Evolutionary conservation across 2,888 invertebrate genomes (phyloP).

Genomic region (Nezara viridula): DNA sequence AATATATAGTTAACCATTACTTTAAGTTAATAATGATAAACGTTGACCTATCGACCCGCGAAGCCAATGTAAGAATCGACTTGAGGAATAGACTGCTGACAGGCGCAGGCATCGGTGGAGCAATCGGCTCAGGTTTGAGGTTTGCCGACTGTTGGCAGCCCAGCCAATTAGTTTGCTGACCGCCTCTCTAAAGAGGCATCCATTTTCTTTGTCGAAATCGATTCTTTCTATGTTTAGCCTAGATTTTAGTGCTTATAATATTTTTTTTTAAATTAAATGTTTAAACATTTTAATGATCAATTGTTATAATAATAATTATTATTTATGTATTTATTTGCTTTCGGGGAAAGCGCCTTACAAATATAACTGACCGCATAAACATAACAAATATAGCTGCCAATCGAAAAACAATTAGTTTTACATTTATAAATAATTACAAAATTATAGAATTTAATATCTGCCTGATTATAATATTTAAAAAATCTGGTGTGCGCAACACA

Average conservation of each 20-base stretch:
- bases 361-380: too few species aligned
- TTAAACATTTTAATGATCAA: too few species aligned
- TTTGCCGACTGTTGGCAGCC: background rate
- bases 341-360: too few species aligned
- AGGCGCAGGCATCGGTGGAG: background rate
- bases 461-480: too few species aligned
- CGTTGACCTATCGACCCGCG: background rate
- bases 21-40: background rate
- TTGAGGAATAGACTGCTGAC: constrained; percentile 3
- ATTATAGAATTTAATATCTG: too few species aligned
- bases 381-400: too few species aligned
- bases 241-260: background rate
- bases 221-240: background rate
- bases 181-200: background rate
- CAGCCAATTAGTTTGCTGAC: constrained; percentile 9
- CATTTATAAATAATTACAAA: too few species aligned
- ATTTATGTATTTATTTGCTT: too few species aligned
- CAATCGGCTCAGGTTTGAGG: constrained; percentile 28
- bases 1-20: background rate
- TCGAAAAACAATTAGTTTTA: too few species aligned
- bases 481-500: too few species aligned
- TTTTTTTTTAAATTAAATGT: too few species aligned
- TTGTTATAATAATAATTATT: too few species aligned
- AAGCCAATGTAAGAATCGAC: background rate
- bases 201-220: background rate